Percentiles rank a stretch among this genome's conserved stretches.
phyloP scores from a whole-genome alignment of 2,797 vertebrate species.

The Arctocebus calabarensis region DNA sequence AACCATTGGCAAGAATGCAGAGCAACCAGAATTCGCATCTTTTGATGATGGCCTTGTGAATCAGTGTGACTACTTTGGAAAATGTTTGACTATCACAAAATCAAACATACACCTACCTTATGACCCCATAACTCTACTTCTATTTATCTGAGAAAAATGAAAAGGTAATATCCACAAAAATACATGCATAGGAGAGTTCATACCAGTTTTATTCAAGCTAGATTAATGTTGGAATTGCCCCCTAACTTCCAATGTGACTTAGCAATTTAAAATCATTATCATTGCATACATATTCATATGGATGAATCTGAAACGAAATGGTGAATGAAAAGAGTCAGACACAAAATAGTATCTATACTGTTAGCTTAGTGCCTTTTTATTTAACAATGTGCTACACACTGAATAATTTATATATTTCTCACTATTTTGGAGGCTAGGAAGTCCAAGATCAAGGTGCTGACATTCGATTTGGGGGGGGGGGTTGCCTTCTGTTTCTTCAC shows the following conservation, averaged over 20 bases:
- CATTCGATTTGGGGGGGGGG: background rate
- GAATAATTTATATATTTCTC: background rate
- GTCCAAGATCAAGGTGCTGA: background rate
- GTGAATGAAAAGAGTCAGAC: background rate
- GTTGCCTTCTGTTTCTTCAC: background rate
- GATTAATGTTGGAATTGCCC: background rate
- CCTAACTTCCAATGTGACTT: background rate
- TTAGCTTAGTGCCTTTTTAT: background rate
- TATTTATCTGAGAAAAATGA: slow-evolving; percentile 10
- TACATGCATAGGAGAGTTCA: background rate
- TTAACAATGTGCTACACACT: background rate
- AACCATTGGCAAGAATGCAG: background rate
- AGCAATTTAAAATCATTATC: background rate
- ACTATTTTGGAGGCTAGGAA: background rate
- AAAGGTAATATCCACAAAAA: background rate
- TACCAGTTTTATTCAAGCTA: background rate
- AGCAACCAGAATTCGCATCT: background rate
- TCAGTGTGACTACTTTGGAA: background rate
- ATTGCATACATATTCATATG: background rate
- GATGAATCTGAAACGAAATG: background rate
- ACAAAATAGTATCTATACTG: background rate
- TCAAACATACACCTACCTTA: background rate
- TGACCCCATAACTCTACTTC: background rate
- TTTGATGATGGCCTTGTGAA: background rate
- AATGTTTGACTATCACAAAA: background rate